These are phyloP conservation scores for Ptychadena robeensis DNA, from an alignment of 2,797 vertebrate species.

Conservation along the genomic window DNA sequence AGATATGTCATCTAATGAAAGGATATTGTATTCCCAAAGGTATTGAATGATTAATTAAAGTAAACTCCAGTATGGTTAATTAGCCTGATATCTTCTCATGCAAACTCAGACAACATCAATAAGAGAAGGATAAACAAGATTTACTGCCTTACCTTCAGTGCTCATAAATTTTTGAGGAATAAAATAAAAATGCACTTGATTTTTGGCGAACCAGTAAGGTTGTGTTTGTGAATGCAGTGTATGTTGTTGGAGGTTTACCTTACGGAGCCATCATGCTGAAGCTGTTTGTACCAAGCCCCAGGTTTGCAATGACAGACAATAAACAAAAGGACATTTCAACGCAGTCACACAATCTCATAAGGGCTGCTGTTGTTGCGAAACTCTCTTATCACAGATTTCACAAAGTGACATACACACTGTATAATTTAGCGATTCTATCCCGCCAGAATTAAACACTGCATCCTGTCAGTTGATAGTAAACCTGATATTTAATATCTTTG, in stretches of 20 bases:
- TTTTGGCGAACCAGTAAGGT: conserved; percentile 23
- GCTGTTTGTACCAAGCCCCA: conserved; percentile 41
- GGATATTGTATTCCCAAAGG: conserved; percentile 16
- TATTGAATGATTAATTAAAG: conserved; percentile 32
- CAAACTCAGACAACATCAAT: conserved; percentile 13
- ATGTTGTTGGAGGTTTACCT: conserved; percentile 33
- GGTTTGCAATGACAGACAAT: conserved; percentile 51
- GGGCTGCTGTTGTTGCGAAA: conserved; percentile 38
- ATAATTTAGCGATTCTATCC: conserved; percentile 50
- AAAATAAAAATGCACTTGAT: conserved; percentile 29
- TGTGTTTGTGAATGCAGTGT: conserved; percentile 23
- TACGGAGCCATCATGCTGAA: conserved; percentile 35
- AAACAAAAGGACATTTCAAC: conserved; percentile 54
- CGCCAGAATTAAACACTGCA: conserved; percentile 28
- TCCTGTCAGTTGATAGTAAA: conserved; percentile 52
- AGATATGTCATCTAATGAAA: background rate
- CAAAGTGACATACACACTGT: conserved; percentile 54
- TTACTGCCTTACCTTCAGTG: conserved; percentile 28
- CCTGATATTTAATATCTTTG: conserved; percentile 55
- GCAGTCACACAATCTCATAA: conserved; percentile 54
- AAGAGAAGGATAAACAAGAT: conserved; percentile 26
- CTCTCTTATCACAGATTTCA: conserved; percentile 57
- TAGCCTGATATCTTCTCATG: conserved; percentile 8
- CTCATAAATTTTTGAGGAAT: conserved; percentile 45
- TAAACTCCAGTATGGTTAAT: conserved; percentile 26